Conservation (phyloP, 64 coral and sea anemone species). For the Stichodactyla helianthus region DNA sequence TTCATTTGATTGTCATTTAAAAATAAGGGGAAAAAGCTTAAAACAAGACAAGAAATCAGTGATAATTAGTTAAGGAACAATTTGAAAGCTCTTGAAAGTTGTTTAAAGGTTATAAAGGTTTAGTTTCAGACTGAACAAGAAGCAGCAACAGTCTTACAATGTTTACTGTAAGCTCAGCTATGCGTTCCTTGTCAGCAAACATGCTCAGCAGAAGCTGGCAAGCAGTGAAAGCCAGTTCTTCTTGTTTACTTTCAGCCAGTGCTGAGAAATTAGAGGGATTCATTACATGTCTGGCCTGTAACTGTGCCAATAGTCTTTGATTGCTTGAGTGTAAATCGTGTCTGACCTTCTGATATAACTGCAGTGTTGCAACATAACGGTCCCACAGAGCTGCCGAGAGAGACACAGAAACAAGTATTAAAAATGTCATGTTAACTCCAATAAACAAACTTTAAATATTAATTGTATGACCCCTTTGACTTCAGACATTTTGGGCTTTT, state of each 20-base stretch:
- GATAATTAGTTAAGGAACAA: neutral
- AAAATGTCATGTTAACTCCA: no score
- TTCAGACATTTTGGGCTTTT: no score
- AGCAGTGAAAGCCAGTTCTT: conserved; percentile 32
- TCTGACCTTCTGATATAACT: conserved; percentile 95
- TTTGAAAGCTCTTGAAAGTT: neutral
- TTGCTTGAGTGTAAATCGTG: conserved; percentile 89
- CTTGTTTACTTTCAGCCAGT: conserved; percentile 39
- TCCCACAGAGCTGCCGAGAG: conserved; percentile 72
- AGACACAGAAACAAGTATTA: neutral
- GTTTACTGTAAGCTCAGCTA: conserved; percentile 15
- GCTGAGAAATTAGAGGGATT: conserved; percentile 32
- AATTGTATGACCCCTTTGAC: no score
- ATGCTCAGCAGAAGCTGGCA: conserved; percentile 6
- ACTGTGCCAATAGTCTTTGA: conserved; percentile 87
- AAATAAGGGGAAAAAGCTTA: neutral
- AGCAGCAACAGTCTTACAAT: conserved; percentile 18
- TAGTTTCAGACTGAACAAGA: neutral
- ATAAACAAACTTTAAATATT: no score
- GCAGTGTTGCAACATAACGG: conserved; percentile 55
- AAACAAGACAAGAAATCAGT: neutral
- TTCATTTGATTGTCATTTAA: neutral
- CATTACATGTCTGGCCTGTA: conserved; percentile 97
- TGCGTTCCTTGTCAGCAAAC: conserved; percentile 26
- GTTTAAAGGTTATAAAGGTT: neutral